Evolutionary conservation across 2,797 vertebrate species (phyloP).

Genomic region (Aeoliscus strigatus): DNA sequence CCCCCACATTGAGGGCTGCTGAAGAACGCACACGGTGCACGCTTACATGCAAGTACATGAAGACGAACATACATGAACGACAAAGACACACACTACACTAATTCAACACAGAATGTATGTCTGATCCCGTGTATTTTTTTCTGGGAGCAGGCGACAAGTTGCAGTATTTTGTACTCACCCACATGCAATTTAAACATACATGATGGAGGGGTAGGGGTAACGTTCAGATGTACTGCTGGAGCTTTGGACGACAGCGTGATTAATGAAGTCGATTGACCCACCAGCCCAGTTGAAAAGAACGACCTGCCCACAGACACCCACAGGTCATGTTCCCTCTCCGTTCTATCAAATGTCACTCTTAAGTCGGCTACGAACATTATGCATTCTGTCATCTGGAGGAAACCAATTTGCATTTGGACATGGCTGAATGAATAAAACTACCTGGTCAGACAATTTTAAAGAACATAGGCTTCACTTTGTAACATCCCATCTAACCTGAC

Average conservation of each 20-base stretch:
- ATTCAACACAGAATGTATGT: background rate
- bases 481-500: constrained; percentile 1
- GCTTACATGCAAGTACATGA: constrained; percentile 14
- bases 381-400: too few species aligned
- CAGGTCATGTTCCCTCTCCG: background rate
- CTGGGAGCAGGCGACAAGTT: too few species aligned
- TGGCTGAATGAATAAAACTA: too few species aligned
- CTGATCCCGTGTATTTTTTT: too few species aligned
- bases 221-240: background rate
- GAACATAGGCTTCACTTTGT: too few species aligned
- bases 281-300: background rate
- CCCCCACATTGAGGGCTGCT: constrained; percentile 64
- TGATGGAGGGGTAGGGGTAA: too few species aligned
- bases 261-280: constrained; percentile 4
- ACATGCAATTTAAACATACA: too few species aligned
- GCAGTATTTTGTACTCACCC: constrained; percentile 5
- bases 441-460: too few species aligned
- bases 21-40: constrained; percentile 30
- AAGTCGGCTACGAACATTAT: too few species aligned
- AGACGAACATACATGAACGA: constrained; percentile 26
- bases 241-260: constrained; percentile 10
- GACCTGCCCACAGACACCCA: background rate
- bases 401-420: constrained; percentile 10
- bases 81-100: constrained; percentile 16
- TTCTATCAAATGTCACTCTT: constrained; percentile 1